Evolutionary conservation across 2,888 invertebrate genomes (phyloP), one percentile per base, ranked within the genome.

Genomic region (Seira musarum): DNA sequence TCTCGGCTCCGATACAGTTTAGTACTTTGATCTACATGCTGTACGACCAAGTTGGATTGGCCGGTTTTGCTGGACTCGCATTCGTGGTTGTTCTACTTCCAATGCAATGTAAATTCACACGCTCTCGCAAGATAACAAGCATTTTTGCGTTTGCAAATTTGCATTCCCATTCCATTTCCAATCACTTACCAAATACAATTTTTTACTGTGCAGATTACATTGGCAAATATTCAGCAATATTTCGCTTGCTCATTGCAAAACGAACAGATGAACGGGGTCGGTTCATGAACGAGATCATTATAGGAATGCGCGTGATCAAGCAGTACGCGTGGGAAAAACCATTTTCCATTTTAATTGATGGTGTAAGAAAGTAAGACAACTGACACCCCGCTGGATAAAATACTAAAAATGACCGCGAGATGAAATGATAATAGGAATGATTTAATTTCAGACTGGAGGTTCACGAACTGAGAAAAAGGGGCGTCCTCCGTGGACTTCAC

Each of bases 261-360:
- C 85, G 87, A 13, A 88, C 89, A 10, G 90, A 90, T 84, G 86
- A 88, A 80, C 88, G 91, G 75, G 89, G 92, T 13, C 89, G 90
- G 57, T 88, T 91, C 80, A 91, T 92, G 89, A 91, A 90, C 74
- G 92, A 93, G 86, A 89, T 92, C 22, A 88, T 93, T n/a, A 89
- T 90, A 35, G 90, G 89, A 84, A 91, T 92, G 60, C 91, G 91
- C 87, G 88, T 92, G 15, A 92, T 93, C 15, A 93, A 93, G 88
- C 91, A 93, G 89, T 92, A 92, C 87, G 91, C 91, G 1, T 92
- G 92, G 92, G 93, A 92, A 86, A 90, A 91, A 81, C 90, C 91
- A 60, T 92, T 93, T 86, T 88, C 90, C 61, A 88, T 89, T 57
- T 88, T 89, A 81, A 89, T 92, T 53, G 57, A 81, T 17, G 25